A percentile compares a stretch with the other conserved stretches of the same genome.
Conservation (phyloP, 2,113 vertebrate genomes). For the Phodopus roborovskii region DNA sequence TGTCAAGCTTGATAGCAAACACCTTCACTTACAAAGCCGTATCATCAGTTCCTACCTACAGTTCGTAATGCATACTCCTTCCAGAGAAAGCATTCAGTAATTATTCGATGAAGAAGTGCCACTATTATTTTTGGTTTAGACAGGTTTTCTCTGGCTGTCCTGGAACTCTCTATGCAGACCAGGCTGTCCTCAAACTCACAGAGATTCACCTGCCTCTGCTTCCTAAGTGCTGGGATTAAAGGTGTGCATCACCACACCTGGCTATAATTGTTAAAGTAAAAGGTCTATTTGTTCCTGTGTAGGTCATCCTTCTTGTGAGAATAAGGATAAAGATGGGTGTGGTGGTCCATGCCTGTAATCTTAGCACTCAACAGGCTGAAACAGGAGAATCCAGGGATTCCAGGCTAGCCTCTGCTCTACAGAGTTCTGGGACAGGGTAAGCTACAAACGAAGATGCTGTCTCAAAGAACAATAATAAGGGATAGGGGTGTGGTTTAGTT, state of each 20-base stretch:
- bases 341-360: no score
- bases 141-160: not conserved
- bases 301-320: slow-evolving; percentile 16
- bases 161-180: not conserved
- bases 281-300: not conserved
- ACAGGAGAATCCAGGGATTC: not conserved
- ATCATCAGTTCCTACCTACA: not conserved
- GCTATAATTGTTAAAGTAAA: not conserved
- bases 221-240: not conserved
- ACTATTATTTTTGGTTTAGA: not conserved
- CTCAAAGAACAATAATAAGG: not conserved
- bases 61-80: not conserved
- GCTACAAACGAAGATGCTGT: not conserved
- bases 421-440: not conserved
- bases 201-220: not conserved
- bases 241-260: no score
- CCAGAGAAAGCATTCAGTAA: not conserved
- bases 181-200: not conserved
- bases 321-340: not conserved
- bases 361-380: not conserved
- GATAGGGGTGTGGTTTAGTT: not conserved
- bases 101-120: not conserved
- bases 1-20: no score
- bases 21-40: not conserved
- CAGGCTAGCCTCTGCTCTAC: not conserved